These are phyloP conservation scores for Scaptomyza hsui DNA, from an alignment of 1,140 invertebrate species.

Conservation along the genomic window DNA sequence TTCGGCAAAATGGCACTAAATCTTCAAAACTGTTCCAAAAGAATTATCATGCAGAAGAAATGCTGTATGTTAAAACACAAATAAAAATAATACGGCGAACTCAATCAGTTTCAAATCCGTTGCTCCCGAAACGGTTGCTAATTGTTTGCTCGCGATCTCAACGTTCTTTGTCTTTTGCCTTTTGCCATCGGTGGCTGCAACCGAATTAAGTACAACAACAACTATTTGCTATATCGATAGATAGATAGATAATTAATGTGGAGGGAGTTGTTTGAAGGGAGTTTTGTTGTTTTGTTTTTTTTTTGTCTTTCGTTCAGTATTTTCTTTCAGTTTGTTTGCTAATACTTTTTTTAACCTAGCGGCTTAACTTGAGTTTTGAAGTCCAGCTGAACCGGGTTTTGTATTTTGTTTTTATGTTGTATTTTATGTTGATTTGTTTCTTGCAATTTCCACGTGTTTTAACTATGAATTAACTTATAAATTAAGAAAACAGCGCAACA, in stretches of 20 bases:
- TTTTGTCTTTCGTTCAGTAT: slow-evolving; percentile 14
- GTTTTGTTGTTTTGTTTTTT: neutral
- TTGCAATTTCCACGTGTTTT: slow-evolving; percentile 54
- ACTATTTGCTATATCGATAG: slow-evolving; percentile 58
- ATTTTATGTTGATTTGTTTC: slow-evolving; percentile 18
- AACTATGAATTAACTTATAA: slow-evolving; percentile 78
- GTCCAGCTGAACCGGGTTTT: slow-evolving; percentile 26
- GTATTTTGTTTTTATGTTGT: slow-evolving; percentile 26
- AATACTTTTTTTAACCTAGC: slow-evolving; percentile 75
- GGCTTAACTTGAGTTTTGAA: slow-evolving; percentile 12
- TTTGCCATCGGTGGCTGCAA: slow-evolving; percentile 21
- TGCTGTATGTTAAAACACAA: slow-evolving; percentile 17
- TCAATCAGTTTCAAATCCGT: slow-evolving; percentile 51
- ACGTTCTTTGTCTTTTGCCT: slow-evolving; percentile 37
- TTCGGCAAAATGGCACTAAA: slow-evolving; percentile 80
- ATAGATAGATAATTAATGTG: slow-evolving; percentile 10
- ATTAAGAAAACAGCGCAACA: slow-evolving; percentile 82
- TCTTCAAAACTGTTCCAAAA: slow-evolving; percentile 60
- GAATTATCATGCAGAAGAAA: slow-evolving; percentile 33
- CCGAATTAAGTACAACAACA: slow-evolving; percentile 54
- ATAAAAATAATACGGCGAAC: slow-evolving; percentile 23
- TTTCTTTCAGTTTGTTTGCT: slow-evolving; percentile 62
- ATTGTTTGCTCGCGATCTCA: slow-evolving; percentile 35
- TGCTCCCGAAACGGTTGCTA: slow-evolving; percentile 60
- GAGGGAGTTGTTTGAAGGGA: neutral